A percentile compares a stretch with the other conserved stretches of the same genome.
Evolutionary conservation across 2,113 vertebrate species (phyloP).

Genomic region (Leptobrachium leishanense): DNA sequence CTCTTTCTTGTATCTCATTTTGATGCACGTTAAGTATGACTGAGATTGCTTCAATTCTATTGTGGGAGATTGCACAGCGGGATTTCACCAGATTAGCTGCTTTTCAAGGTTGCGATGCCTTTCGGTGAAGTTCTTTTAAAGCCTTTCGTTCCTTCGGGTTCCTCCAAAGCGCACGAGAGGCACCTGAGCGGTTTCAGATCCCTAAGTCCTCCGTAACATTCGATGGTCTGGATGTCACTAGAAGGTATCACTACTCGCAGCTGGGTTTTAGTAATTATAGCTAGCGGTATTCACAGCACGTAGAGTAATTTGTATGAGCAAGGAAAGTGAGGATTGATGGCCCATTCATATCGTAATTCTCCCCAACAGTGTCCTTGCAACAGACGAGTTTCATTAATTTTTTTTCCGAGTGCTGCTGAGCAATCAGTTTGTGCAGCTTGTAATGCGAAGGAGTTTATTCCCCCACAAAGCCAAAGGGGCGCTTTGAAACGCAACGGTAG

Average conservation of each 20-base stretch:
- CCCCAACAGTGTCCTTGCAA: constrained; percentile 42
- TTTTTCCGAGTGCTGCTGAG: constrained; percentile 4
- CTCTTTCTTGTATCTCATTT: not conserved
- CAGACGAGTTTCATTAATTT: not conserved
- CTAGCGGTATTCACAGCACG: constrained; percentile 34
- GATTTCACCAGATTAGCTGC: not conserved
- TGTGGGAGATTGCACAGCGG: not conserved
- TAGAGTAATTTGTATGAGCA: constrained; percentile 43
- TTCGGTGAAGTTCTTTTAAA: not conserved
- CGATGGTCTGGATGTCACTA: not conserved
- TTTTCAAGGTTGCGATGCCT: not conserved
- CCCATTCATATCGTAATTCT: constrained; percentile 44
- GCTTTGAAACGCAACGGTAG: too few relatives aligned
- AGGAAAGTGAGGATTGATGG: constrained; percentile 43
- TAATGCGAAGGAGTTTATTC: constrained; percentile 18
- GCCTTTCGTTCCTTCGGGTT: too few relatives aligned
- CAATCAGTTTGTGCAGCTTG: constrained; percentile 34
- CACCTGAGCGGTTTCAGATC: too few relatives aligned
- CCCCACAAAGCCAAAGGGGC: not conserved
- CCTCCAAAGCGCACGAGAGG: too few relatives aligned
- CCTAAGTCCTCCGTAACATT: too few relatives aligned
- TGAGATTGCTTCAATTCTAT: not conserved
- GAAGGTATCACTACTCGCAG: not conserved
- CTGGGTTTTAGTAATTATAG: not conserved
- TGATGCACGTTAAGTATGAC: not conserved